Base-by-base conservation (phyloP, 2,113 vertebrate genomes). In the Oxyura jamaicensis region DNA sequence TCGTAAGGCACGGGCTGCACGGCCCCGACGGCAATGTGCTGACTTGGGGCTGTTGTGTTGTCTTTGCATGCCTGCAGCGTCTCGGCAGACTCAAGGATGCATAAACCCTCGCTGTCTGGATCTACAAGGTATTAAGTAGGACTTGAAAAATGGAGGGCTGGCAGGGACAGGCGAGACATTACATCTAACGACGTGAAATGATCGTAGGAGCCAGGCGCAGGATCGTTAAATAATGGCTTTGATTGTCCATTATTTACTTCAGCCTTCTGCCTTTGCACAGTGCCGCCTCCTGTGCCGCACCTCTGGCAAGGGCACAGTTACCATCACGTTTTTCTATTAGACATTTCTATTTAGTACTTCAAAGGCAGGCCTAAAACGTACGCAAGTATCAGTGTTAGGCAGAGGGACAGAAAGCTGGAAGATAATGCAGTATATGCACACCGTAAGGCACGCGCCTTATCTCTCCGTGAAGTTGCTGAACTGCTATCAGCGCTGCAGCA, bases 81-180 rank as follows among this genome's bases (percentile, higher is more conserved):
- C 88, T 93, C 74, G 5, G 44, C 39, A 41, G 71, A 5, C 35
- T 28, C 39, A 22, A 56, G 48, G 94, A 75, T 72, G n/a, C 41
- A 46, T 65, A 80, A 89, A n/a, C 39, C 73, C 73, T 74, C 68
- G 2, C 86, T 72, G 83, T 81, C 80, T 92, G 86, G 11, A 89
- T 75, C 86, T 56, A 72, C 36, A 69, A 76, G 77, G 81, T 62
- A 72, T 91, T 86, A 93, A 89, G 79, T 52, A n/a, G 77, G 83
- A 52, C 73, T 86, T 80, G 53, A 77, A 81, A 92, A 78, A 66
- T 11, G 50, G 53, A 84, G 62, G n/a, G 60, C 73, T 88, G 83
- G 80, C 88, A 83, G 1, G 4, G 22, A 52, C 31, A 67, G 13
- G 41, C 69, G 56, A 73, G 90, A 41, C 4, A 2, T 91, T 78